Conservation (phyloP, 2,888 invertebrate species). For the Deladenus siricidicola region DNA sequence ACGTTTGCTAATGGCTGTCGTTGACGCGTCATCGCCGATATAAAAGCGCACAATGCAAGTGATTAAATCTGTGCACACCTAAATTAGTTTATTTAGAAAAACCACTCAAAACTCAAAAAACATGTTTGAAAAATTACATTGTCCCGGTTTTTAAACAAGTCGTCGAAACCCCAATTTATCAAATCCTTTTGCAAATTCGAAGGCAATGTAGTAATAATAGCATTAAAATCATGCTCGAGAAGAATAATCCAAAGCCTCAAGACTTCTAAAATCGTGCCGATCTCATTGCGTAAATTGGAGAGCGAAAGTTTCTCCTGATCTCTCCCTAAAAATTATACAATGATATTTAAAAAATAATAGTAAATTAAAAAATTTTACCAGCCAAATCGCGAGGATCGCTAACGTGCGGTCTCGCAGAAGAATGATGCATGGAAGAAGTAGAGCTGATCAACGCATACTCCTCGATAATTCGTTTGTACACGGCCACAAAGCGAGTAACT, state of each 20-base stretch:
- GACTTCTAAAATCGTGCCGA: slow-evolving; percentile 74
- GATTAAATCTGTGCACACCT: slow-evolving; percentile 64
- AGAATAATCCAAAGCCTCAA: slow-evolving; percentile 84
- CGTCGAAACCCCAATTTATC: slow-evolving; percentile 22
- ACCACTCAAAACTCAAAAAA: neutral
- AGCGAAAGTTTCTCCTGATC: slow-evolving; percentile 49
- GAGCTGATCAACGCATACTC: slow-evolving; percentile 29
- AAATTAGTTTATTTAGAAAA: slow-evolving; percentile 11
- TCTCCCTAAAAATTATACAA: neutral
- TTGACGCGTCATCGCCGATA: slow-evolving; percentile 85
- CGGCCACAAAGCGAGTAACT: slow-evolving; percentile 11
- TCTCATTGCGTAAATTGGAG: slow-evolving; percentile 53
- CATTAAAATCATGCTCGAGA: slow-evolving; percentile 81
- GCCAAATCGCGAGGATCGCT: slow-evolving; percentile 1
- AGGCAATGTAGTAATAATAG: slow-evolving; percentile 58
- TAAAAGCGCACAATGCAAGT: slow-evolving; percentile 79
- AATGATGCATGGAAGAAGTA: slow-evolving; percentile 4
- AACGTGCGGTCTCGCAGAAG: neutral
- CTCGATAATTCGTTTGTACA: slow-evolving; percentile 28
- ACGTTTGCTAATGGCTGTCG: slow-evolving; percentile 78
- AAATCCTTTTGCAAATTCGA: slow-evolving; percentile 17
- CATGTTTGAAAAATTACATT: neutral
- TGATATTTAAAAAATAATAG: neutral
- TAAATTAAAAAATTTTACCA: neutral
- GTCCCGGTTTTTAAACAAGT: slow-evolving; percentile 26